Conservation (phyloP, 2,888 invertebrate genomes). For the Hesperia comma region DNA sequence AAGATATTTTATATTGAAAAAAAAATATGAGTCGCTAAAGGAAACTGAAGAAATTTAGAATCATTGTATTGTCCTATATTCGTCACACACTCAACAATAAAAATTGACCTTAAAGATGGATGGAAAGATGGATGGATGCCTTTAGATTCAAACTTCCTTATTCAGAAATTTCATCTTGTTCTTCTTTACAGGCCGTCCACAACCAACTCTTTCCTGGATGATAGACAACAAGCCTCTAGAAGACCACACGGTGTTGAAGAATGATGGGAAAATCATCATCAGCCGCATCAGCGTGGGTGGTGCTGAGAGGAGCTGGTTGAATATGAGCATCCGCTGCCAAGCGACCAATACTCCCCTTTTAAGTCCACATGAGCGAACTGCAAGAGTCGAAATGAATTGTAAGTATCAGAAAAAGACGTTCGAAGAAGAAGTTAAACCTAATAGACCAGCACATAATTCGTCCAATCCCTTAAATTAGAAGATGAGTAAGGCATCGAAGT, state of each 20-base stretch:
- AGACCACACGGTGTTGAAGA: slow-evolving; percentile 87
- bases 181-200: slow-evolving; percentile 87
- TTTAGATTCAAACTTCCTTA: no score
- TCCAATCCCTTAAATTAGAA: no score
- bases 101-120: no score
- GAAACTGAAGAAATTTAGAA: no score
- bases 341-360: slow-evolving; percentile 93
- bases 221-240: slow-evolving; percentile 88
- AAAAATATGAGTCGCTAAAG: no score
- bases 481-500: no score
- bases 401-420: no score
- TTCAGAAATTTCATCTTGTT: not conserved
- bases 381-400: slow-evolving; percentile 92
- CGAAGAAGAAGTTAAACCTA: not conserved
- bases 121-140: no score
- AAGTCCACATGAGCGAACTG: slow-evolving; percentile 90
- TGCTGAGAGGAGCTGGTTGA: slow-evolving; percentile 90
- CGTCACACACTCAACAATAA: no score
- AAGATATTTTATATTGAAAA: no score
- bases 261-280: slow-evolving; percentile 88
- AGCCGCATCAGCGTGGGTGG: slow-evolving; percentile 89
- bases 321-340: slow-evolving; percentile 92
- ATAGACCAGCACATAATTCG: no score
- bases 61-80: no score
- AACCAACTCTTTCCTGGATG: slow-evolving; percentile 91